Percentiles rank a stretch among this genome's conserved stretches.
Evolutionary conservation across 2,888 invertebrate genomes (phyloP).

Genomic region (Norana najaformis): DNA sequence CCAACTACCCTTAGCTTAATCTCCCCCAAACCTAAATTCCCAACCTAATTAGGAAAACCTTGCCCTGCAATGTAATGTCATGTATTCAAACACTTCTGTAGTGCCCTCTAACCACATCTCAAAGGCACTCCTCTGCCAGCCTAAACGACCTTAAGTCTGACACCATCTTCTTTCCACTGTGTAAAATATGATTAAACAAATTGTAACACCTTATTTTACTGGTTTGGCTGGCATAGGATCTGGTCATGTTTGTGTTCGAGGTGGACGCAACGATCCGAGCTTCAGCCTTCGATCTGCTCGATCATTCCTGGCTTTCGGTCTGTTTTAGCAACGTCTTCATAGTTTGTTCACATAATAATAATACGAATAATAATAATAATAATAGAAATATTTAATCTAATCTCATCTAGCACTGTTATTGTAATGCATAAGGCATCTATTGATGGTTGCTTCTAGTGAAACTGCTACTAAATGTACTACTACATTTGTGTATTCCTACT

Average conservation of each 20-base stretch:
- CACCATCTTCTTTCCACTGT: too few relatives aligned
- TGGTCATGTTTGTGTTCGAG: conserved; percentile 8
- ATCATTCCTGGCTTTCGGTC: not conserved
- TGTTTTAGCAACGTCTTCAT: not conserved
- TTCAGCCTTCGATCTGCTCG: not conserved
- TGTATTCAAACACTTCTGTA: not conserved
- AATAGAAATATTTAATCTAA: too few relatives aligned
- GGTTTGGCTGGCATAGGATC: not conserved
- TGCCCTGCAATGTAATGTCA: not conserved
- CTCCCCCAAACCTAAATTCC: too few relatives aligned
- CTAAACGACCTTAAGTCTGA: too few relatives aligned
- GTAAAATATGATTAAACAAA: too few relatives aligned
- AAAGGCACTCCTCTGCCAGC: too few relatives aligned
- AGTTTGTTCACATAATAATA: not conserved
- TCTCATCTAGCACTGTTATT: not conserved
- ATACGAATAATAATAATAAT: too few relatives aligned
- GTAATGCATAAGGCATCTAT: not conserved
- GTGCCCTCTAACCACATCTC: too few relatives aligned
- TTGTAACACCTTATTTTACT: not conserved
- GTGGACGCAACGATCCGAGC: not conserved
- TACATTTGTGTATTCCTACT: too few relatives aligned
- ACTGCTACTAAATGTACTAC: too few relatives aligned
- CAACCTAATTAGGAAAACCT: too few relatives aligned
- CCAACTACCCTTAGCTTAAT: not conserved
- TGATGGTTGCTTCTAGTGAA: not conserved